phyloP scores from a whole-genome alignment of 2,113 vertebrate genomes.

The Ictalurus furcatus region DNA sequence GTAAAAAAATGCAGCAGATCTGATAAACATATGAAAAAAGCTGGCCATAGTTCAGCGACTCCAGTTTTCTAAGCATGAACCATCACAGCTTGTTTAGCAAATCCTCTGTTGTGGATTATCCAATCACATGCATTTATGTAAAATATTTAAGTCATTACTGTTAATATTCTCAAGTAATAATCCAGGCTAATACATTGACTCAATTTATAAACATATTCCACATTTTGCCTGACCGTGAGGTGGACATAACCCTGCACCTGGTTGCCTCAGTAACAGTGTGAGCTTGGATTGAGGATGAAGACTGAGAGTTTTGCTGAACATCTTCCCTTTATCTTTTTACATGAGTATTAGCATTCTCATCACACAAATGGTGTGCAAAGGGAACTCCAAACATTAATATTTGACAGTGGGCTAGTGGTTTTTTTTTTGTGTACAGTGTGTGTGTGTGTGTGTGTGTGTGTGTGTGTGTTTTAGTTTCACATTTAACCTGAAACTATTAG shows the following conservation, averaged over 20 bases:
- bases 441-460: not conserved
- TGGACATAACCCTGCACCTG: slow-evolving; percentile 26
- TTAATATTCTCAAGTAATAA: not conserved
- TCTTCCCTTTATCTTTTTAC: slow-evolving; percentile 2
- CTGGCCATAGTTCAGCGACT: not conserved
- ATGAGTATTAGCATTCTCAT: slow-evolving; percentile 14
- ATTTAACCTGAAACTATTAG: slow-evolving; percentile 52
- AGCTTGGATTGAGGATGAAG: slow-evolving; percentile 11
- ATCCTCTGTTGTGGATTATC: not conserved
- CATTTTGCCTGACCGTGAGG: slow-evolving; percentile 6
- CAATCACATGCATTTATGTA: not conserved
- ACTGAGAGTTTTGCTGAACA: slow-evolving; percentile 18
- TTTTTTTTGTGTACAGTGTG: not conserved
- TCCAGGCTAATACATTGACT: not conserved
- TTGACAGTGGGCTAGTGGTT: not conserved
- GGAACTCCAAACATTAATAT: not conserved
- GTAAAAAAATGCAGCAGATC: not conserved
- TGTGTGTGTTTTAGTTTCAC: slow-evolving; percentile 45
- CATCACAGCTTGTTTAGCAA: not conserved
- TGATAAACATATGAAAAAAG: not conserved
- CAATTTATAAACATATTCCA: not conserved
- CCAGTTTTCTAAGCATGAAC: not conserved
- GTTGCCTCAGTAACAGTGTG: slow-evolving; percentile 36
- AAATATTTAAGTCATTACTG: not conserved
- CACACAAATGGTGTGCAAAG: not conserved